A percentile compares a stretch with the other conserved stretches of the same genome.
These are phyloP conservation scores for Ctenosaura bakeri DNA, from an alignment of 2,797 vertebrate species.

Conservation along the genomic window DNA sequence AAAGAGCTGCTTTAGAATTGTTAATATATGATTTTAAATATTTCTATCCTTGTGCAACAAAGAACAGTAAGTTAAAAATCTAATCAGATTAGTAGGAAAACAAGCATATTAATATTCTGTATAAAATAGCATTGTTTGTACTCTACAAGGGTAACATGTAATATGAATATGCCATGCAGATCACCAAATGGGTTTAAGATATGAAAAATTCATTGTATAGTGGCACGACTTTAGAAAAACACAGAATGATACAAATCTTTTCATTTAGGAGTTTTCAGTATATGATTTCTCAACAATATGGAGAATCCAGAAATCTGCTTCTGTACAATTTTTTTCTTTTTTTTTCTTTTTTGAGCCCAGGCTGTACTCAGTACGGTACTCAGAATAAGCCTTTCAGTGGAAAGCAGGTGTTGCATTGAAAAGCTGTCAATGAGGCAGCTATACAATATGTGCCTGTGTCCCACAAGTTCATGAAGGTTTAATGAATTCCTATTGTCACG, in stretches of 20 bases:
- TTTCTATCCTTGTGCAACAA: background rate
- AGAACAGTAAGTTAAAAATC: background rate
- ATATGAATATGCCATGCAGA: background rate
- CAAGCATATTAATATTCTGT: background rate
- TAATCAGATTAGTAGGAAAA: background rate
- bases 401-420: background rate
- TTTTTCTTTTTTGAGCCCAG: background rate
- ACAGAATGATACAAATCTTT: background rate
- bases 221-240: background rate
- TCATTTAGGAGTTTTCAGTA: background rate
- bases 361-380: background rate
- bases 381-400: background rate
- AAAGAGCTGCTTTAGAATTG: background rate
- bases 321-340: background rate
- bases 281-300: background rate
- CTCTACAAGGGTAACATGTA: background rate
- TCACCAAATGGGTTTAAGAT: background rate
- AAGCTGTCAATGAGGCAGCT: background rate
- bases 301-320: background rate
- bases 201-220: background rate
- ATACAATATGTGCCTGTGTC: constrained; percentile 1
- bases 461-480: background rate
- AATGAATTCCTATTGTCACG: constrained; percentile 8
- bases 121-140: background rate
- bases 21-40: background rate